Base-by-base conservation (phyloP, 2,888 invertebrate species). In the Autographa pulchrina region DNA sequence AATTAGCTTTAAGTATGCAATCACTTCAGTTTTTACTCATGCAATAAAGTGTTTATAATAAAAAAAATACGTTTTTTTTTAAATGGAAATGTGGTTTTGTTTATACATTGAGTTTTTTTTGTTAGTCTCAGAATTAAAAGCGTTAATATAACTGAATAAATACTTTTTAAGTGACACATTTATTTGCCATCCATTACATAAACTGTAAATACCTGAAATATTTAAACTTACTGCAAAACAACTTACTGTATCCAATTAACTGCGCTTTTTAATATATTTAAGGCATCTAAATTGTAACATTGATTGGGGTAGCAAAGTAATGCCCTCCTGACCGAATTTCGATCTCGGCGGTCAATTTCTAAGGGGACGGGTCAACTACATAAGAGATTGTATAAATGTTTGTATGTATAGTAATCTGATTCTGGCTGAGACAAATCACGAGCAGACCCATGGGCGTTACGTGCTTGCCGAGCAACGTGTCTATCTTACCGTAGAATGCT, bases 261-360 rank as follows among this genome's bases (percentile, higher is more conserved):
- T 48, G 48, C 48, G n/a, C 48, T 8, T 48, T 16, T 0, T n/a
- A n/a, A 8, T 48, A 48, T 48, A 48, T 48, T 48, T 48, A 48
- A n/a, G 48, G 48, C n/a, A 48, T 48, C 48, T n/a, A 48, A 48
- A 48, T 48, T 48, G n/a, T 48, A 48, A n/a, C 48, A 48, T 48
- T 48, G 48, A 48, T n/a, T 48, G 48, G 48, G 48, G 48, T 48
- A 43, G 43, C 16, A 48, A 48, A n/a, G 48, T 48, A 48, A 48
- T 48, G 48, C n/a, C 48, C 48, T 48, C 48, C 48, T 48, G 48
- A 48, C 48, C 48, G 48, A 48, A 48, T 48, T 48, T 48, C 48
- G 48, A 48, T n/a, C 48, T n/a, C 48, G n/a, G n/a, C 48, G 48
- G 48, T 48, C 48, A 48, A 48, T 48, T 48, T 48, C 48, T 48